Conservation (phyloP, 2,888 invertebrate species). For the Cetonia aurata region DNA sequence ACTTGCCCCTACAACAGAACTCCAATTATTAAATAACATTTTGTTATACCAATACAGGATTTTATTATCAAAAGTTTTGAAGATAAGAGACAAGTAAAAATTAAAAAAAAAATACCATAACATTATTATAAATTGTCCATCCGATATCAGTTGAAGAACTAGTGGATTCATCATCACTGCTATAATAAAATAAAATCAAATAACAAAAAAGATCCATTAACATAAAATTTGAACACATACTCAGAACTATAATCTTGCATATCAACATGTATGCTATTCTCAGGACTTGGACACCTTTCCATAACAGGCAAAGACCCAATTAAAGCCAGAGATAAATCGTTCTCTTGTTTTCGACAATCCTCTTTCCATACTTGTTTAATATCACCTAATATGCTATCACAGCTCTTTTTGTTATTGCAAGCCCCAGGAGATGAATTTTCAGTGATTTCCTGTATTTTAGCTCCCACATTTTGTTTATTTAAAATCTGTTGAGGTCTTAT, state of each 20-base stretch:
- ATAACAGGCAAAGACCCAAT: conserved; percentile 59
- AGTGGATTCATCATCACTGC: conserved; percentile 66
- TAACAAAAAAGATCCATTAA: not conserved
- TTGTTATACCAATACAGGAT: too few species aligned
- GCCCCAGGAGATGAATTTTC: conserved; percentile 57
- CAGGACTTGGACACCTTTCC: conserved; percentile 66
- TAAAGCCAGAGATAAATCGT: conserved; percentile 59
- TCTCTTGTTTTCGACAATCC: conserved; percentile 42
- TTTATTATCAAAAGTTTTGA: too few species aligned
- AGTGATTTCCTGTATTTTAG: conserved; percentile 51
- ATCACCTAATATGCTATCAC: conserved; percentile 36
- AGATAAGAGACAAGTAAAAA: too few species aligned
- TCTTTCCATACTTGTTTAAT: conserved; percentile 44
- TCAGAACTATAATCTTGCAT: conserved; percentile 68
- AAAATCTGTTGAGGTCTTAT: conserved; percentile 53
- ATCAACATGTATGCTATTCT: conserved; percentile 69
- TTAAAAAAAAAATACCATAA: conserved; percentile 68
- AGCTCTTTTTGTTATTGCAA: not conserved
- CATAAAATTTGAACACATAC: conserved; percentile 51
- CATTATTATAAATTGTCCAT: conserved; percentile 80
- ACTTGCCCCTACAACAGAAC: conserved; percentile 66
- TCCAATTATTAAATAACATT: not conserved
- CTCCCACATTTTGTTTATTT: conserved; percentile 39
- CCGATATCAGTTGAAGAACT: conserved; percentile 71
- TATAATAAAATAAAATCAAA: conserved; percentile 5